Percentiles rank a stretch among this genome's conserved stretches.
phyloP scores from a whole-genome alignment of 2,888 invertebrate species.

The Tillus elongatus region DNA sequence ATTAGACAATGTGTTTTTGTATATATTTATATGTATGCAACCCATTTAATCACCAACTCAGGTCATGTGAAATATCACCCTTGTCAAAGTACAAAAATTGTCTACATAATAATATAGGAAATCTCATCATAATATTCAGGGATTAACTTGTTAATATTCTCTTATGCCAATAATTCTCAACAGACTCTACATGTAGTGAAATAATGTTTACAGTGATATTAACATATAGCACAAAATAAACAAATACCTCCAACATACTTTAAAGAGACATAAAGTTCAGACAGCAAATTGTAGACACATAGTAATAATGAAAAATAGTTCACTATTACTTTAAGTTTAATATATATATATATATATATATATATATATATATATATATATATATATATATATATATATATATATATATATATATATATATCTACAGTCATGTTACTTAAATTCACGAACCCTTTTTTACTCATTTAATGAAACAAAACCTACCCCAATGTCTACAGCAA shows the following conservation, averaged over 20 bases:
- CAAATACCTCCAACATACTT: no score
- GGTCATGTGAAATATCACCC: slow-evolving; percentile 16
- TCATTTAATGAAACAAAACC: no score
- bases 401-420: slow-evolving; percentile 15
- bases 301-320: slow-evolving; percentile 25
- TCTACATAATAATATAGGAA: no score
- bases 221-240: no score
- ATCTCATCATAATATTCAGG: background rate
- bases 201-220: no score
- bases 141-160: background rate
- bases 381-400: background rate
- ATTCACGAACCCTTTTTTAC: no score
- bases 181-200: no score
- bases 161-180: no score
- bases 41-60: slow-evolving; percentile 22
- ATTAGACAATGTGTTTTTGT: slow-evolving; percentile 21
- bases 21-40: slow-evolving; percentile 18
- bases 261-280: background rate
- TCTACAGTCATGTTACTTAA: slow-evolving; percentile 17
- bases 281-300: slow-evolving; percentile 12
- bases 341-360: background rate
- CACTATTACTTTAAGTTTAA: slow-evolving; percentile 9
- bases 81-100: background rate
- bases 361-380: no score
- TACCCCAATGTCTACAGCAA: no score